A percentile compares a stretch with the other conserved stretches of the same genome.
phyloP scores from a whole-genome alignment of 2,888 invertebrate genomes.

The Agrilus biguttatus region DNA sequence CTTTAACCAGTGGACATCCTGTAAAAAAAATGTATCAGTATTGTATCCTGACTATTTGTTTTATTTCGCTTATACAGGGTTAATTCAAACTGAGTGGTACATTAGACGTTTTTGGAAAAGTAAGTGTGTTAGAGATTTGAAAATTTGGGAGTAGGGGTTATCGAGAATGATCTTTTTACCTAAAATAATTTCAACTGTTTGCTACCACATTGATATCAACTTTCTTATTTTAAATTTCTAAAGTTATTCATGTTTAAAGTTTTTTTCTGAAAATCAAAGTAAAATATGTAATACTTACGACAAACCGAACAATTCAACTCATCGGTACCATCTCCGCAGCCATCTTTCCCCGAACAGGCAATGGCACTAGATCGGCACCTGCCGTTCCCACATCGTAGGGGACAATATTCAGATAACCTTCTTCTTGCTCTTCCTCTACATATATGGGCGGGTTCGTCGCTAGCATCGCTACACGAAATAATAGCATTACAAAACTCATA shows the following conservation, averaged over 20 bases:
- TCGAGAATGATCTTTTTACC: too few species aligned
- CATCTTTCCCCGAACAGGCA: conserved; percentile 78
- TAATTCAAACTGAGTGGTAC: too few species aligned
- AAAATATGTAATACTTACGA: conserved; percentile 57
- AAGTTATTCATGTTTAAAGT: too few species aligned
- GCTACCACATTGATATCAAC: too few species aligned
- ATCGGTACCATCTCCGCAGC: conserved; percentile 83
- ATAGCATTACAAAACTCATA: conserved; percentile 88
- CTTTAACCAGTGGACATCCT: conserved; percentile 15
- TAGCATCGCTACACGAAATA: conserved; percentile 70
- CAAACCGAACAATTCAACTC: conserved; percentile 74
- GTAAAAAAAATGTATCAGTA: conserved; percentile 4
- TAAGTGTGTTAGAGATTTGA: too few species aligned
- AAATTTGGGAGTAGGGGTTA: too few species aligned
- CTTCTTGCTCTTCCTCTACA: conserved; percentile 47
- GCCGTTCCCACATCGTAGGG: conserved; percentile 74
- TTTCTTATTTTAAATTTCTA: too few species aligned
- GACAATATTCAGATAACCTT: conserved; percentile 48
- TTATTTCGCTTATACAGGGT: too few species aligned
- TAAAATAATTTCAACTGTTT: too few species aligned
- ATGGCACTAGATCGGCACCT: conserved; percentile 80
- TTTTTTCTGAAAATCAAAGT: too few species aligned
- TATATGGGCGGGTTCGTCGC: conserved; percentile 71
- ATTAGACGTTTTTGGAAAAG: too few species aligned
- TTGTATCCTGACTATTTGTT: too few species aligned